Evolutionary conservation across 1,140 invertebrate species (phyloP).

Genomic region (Achroia grisella): DNA sequence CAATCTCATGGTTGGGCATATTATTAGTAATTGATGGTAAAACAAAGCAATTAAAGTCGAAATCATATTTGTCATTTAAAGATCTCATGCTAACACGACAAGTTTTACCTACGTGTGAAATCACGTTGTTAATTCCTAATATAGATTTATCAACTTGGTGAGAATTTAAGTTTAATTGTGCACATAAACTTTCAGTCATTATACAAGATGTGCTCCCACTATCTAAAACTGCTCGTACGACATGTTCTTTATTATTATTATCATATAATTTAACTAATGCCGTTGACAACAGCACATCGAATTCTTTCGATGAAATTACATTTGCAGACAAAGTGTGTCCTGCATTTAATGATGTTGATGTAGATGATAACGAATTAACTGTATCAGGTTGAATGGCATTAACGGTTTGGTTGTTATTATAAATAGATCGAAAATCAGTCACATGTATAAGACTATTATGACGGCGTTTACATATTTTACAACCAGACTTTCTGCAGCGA

Average conservation of each 20-base stretch:
- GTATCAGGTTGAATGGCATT: too few relatives aligned
- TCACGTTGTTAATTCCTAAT: constrained; percentile 22
- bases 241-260: constrained; percentile 4
- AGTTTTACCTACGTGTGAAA: too few relatives aligned
- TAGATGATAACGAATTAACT: too few relatives aligned
- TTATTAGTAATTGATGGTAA: constrained; percentile 16
- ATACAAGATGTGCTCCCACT: constrained; percentile 19
- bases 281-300: constrained; percentile 13
- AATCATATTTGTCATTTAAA: constrained; percentile 13
- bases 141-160: constrained; percentile 8
- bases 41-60: constrained; percentile 20
- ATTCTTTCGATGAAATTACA: too few relatives aligned
- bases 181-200: constrained; percentile 11
- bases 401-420: too few relatives aligned
- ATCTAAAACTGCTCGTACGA: constrained; percentile 15
- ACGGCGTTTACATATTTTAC: constrained; percentile 21
- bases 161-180: constrained; percentile 14
- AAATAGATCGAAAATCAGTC: not conserved
- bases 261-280: too few relatives aligned
- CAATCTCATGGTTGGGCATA: constrained; percentile 8
- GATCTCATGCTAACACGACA: constrained; percentile 19
- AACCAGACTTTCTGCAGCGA: constrained; percentile 20
- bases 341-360: too few relatives aligned
- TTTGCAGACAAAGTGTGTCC: too few relatives aligned
- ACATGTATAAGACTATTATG: constrained; percentile 23